Percentiles rank a stretch among this genome's conserved stretches.
Evolutionary conservation across 35 echinoderm and acorn worm genomes (phyloP).

Genomic region (Nesometra sesokonis): DNA sequence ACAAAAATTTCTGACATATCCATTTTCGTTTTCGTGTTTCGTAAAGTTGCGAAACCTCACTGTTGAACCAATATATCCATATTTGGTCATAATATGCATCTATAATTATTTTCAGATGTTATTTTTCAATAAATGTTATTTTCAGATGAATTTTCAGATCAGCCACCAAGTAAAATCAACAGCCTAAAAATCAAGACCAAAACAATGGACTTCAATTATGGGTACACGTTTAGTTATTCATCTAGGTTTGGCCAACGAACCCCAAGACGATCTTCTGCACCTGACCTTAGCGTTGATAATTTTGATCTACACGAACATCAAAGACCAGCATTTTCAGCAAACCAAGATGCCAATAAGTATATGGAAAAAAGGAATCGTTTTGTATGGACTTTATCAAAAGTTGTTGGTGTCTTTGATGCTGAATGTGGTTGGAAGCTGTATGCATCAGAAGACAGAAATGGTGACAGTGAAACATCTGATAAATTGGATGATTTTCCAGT

Average conservation of each 20-base stretch:
- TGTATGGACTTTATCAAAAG: neutral
- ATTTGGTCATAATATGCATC: too few species aligned
- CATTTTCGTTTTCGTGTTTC: too few species aligned
- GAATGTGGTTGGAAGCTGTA: neutral
- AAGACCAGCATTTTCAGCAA: neutral
- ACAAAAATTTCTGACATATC: too few species aligned
- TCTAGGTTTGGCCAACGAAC: neutral
- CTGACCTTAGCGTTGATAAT: neutral
- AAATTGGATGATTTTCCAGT: neutral
- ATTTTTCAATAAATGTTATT: neutral
- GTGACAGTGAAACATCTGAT: neutral
- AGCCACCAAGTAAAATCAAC: neutral
- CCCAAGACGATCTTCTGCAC: neutral
- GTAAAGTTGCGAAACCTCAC: too few species aligned
- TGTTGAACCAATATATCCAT: too few species aligned
- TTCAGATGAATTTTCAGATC: neutral
- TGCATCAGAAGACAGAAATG: neutral
- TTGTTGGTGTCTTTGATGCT: neutral
- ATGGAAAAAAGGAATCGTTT: neutral
- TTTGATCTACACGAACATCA: neutral
- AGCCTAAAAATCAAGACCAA: constrained; percentile 43
- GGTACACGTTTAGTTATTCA: constrained; percentile 37
- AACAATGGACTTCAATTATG: constrained; percentile 47
- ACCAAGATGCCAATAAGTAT: neutral
- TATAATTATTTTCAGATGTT: too few species aligned